Evolutionary conservation across 2,888 invertebrate genomes (phyloP).

Genomic region (Doris montereyensis): DNA sequence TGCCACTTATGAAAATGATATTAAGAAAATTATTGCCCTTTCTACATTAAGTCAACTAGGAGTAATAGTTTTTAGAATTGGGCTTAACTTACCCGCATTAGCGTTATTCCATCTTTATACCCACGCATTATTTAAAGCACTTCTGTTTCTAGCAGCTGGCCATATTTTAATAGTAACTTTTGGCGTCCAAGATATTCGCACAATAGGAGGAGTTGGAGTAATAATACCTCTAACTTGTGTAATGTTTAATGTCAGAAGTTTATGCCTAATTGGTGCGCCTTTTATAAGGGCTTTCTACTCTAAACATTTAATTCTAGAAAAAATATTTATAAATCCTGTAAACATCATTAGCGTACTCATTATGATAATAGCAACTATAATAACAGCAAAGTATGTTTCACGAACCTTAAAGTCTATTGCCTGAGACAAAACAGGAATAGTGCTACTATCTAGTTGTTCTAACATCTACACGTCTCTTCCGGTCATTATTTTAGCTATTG

Average conservation of each 20-base stretch:
- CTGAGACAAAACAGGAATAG: too few relatives aligned
- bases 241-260: constrained; percentile 48
- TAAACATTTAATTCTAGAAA: constrained; percentile 63
- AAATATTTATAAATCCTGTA: constrained; percentile 4
- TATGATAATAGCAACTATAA: constrained; percentile 24
- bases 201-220: constrained; percentile 48
- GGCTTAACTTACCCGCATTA: constrained; percentile 76
- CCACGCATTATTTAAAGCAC: constrained; percentile 84
- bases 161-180: constrained; percentile 79
- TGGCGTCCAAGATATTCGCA: constrained; percentile 82
- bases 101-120: constrained; percentile 83
- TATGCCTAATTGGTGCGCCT: constrained; percentile 58
- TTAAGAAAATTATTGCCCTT: constrained; percentile 86
- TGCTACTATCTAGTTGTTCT: too few relatives aligned
- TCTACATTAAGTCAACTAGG: constrained; percentile 85
- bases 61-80: constrained; percentile 81
- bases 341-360: neutral
- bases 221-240: constrained; percentile 54
- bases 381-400: constrained; percentile 33
- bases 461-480: too few relatives aligned
- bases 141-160: constrained; percentile 83
- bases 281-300: constrained; percentile 65
- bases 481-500: neutral
- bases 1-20: constrained; percentile 75
- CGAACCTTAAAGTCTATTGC: constrained; percentile 5